Conservation (phyloP, 2,113 vertebrate species). For the Desmodus rotundus region DNA sequence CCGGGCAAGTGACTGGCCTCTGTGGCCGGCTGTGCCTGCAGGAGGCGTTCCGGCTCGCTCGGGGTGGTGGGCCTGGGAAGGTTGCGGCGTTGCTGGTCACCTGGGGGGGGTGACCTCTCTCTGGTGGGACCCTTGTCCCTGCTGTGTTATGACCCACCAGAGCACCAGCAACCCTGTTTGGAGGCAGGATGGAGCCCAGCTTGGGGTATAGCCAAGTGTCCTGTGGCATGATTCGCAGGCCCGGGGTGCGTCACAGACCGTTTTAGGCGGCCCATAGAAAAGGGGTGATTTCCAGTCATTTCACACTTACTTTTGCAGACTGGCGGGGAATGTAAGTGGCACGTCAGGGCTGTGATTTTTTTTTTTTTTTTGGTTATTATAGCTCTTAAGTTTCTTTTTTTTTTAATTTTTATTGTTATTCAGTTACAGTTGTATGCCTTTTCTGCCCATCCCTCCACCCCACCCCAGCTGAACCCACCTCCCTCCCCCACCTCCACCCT, state of each 20-base stretch:
- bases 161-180: not conserved
- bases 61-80: not conserved
- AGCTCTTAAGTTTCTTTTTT: too few relatives aligned
- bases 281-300: not conserved
- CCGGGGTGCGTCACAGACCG: not conserved
- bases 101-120: not conserved
- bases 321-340: not conserved
- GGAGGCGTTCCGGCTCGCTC: not conserved
- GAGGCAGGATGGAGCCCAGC: not conserved
- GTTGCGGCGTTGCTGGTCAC: not conserved
- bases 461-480: too few relatives aligned
- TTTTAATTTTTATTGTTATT: too few relatives aligned
- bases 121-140: not conserved
- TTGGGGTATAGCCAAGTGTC: too few relatives aligned
- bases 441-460: too few relatives aligned
- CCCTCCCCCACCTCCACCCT: too few relatives aligned
- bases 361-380: too few relatives aligned
- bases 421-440: too few relatives aligned
- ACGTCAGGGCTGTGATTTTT: not conserved
- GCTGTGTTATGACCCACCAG: not conserved
- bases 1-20: not conserved
- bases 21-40: not conserved
- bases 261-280: not conserved
- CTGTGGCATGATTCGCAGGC: not conserved
- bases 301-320: not conserved